These are phyloP conservation scores for Tenthredo notha DNA, from an alignment of 2,888 invertebrate genomes.

Conservation along the genomic window DNA sequence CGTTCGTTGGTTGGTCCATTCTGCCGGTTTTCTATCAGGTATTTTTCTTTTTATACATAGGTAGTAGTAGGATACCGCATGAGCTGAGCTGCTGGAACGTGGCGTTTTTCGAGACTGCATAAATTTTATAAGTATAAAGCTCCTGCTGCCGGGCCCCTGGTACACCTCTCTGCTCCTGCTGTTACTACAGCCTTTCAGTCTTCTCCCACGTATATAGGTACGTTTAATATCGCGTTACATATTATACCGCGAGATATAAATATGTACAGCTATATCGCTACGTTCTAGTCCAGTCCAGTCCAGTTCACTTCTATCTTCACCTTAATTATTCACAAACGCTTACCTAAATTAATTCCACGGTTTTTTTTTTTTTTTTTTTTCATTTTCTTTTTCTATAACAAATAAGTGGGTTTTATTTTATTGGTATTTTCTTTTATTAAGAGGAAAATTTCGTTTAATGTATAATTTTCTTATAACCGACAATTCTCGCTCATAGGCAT, in stretches of 20 bases:
- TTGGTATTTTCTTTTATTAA: no score
- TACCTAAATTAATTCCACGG: no score
- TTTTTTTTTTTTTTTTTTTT: no score
- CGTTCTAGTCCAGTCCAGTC: not conserved
- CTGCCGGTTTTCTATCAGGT: constrained; percentile 9
- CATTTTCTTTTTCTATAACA: no score
- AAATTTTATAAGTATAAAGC: not conserved
- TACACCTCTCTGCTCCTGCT: not conserved
- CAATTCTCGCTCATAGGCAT: no score
- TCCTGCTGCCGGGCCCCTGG: no score
- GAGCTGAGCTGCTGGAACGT: no score
- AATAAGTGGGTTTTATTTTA: no score
- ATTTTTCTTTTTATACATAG: constrained; percentile 1
- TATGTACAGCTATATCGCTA: not conserved
- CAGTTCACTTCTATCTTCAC: not conserved
- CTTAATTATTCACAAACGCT: no score
- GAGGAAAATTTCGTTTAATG: no score
- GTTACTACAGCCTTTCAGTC: not conserved
- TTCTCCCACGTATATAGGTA: not conserved
- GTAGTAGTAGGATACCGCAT: not conserved
- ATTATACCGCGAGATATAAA: not conserved
- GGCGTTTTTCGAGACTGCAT: not conserved
- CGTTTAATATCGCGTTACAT: not conserved
- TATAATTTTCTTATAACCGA: no score
- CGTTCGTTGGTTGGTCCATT: constrained; percentile 33